phyloP scores from a whole-genome alignment of 1,140 invertebrate genomes.

The Bombus confusus region DNA sequence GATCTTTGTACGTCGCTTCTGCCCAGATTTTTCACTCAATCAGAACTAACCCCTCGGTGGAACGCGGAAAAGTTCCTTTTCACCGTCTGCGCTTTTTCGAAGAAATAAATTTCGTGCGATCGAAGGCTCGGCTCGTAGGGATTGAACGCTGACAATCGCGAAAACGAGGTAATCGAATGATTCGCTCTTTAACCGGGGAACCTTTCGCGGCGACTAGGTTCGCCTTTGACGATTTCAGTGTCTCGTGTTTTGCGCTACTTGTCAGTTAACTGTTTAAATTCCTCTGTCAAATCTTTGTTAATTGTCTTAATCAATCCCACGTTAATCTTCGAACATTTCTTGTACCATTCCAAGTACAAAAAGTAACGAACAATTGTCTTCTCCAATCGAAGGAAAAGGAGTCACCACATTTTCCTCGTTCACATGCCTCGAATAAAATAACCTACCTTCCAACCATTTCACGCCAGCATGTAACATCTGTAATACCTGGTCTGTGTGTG shows the following conservation, averaged over 20 bases:
- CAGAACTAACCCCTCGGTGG: background rate
- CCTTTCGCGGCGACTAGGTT: background rate
- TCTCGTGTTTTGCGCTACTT: background rate
- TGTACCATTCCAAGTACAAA: background rate
- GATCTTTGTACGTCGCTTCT: conserved; percentile 1
- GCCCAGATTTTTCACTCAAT: background rate
- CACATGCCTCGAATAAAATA: background rate
- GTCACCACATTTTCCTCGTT: too few species aligned
- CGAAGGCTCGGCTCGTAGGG: background rate
- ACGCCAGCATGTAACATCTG: background rate
- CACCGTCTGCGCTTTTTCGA: too few species aligned
- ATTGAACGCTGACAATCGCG: background rate
- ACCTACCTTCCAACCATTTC: background rate
- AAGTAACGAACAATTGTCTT: too few species aligned
- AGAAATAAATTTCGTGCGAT: background rate
- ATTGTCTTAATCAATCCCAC: too few species aligned
- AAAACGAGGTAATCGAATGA: background rate
- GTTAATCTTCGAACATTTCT: background rate
- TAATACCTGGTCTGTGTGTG: background rate
- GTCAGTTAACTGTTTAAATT: background rate
- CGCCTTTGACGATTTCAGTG: background rate
- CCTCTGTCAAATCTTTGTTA: too few species aligned
- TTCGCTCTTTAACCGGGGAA: background rate
- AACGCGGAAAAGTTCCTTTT: background rate
- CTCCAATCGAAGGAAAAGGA: too few species aligned